Conservation (phyloP, 2,797 vertebrate species). For the Anas georgica region DNA sequence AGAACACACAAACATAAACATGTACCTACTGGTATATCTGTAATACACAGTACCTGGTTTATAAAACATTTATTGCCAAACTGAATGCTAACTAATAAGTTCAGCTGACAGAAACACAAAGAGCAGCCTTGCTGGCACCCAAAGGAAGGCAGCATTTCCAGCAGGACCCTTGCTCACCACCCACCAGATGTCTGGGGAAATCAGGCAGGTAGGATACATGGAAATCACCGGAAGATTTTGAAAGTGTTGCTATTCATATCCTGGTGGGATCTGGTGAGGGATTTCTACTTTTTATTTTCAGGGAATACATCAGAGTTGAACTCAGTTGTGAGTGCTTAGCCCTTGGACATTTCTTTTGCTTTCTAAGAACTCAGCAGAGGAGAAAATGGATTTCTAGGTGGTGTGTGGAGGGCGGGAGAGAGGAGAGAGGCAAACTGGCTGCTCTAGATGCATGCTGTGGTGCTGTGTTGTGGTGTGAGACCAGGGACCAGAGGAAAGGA, state of each 20-base stretch:
- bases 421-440: background rate
- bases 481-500: background rate
- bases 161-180: background rate
- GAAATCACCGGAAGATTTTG: background rate
- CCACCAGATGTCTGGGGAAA: background rate
- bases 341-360: background rate
- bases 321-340: background rate
- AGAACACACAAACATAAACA: constrained; percentile 31
- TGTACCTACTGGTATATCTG: background rate
- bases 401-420: background rate
- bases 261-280: background rate
- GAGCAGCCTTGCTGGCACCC: constrained; percentile 7
- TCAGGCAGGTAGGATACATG: background rate
- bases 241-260: background rate
- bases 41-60: constrained; percentile 15
- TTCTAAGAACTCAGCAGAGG: constrained; percentile 24
- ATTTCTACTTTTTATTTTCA: background rate
- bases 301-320: background rate
- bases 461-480: accelerated
- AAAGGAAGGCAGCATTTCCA: constrained; percentile 51
- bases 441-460: background rate
- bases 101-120: constrained; percentile 57
- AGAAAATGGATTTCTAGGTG: constrained; percentile 12
- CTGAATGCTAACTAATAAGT: constrained; percentile 61
- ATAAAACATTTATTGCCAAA: constrained; percentile 51